A percentile compares a stretch with the other conserved stretches of the same genome.
Evolutionary conservation across 2,797 vertebrate species (phyloP).

Genomic region (Neosilurus hyrtlii): DNA sequence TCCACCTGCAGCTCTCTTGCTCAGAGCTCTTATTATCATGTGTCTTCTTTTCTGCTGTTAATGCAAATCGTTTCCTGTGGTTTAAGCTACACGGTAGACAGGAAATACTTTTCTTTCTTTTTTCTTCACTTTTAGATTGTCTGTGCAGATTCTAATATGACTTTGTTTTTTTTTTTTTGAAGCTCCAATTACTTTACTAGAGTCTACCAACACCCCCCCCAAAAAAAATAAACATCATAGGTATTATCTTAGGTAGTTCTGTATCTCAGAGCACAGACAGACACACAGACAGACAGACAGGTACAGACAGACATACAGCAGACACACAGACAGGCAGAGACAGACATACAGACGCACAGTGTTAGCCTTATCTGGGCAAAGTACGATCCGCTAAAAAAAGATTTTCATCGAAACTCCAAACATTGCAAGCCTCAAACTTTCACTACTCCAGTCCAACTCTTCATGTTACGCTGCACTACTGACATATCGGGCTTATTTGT

Average conservation of each 20-base stretch:
- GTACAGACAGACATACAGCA: background rate
- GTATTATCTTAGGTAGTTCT: no score
- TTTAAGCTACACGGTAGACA: constrained; percentile 36
- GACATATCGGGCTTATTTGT: constrained; percentile 58
- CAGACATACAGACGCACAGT: background rate
- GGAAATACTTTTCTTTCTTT: constrained; percentile 56
- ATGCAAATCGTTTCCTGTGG: constrained; percentile 56
- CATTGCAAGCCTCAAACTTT: background rate
- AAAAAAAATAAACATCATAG: no score
- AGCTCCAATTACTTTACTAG: background rate
- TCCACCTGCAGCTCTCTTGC: background rate
- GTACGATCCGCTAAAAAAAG: constrained; percentile 17
- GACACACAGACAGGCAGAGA: background rate
- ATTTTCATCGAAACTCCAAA: background rate
- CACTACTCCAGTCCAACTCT: constrained; percentile 1
- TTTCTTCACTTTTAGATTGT: background rate
- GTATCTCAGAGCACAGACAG: background rate
- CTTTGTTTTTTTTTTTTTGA: background rate
- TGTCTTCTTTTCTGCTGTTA: constrained; percentile 54
- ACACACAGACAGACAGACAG: background rate
- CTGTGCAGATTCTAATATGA: background rate
- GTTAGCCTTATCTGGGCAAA: constrained; percentile 32
- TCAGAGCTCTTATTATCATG: background rate
- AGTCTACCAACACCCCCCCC: no score
- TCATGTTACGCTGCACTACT: constrained; percentile 11